A percentile compares a stretch with the other conserved stretches of the same genome.
phyloP scores from a whole-genome alignment of 2,888 invertebrate genomes.

The Scrobipalpa costella region DNA sequence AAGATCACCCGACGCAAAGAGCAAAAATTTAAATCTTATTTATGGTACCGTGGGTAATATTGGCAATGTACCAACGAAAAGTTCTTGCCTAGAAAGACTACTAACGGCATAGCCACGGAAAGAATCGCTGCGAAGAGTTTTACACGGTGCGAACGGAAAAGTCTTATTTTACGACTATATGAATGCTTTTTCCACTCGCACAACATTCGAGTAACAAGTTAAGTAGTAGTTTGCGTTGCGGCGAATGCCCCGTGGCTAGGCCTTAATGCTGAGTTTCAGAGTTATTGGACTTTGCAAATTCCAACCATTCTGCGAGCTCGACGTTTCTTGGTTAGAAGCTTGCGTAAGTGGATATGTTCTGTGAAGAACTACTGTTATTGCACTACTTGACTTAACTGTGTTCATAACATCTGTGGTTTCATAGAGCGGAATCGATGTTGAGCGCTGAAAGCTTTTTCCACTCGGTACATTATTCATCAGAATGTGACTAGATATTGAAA shows the following conservation, averaged over 20 bases:
- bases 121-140: too few species aligned
- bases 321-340: conserved; percentile 39
- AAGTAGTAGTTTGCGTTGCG: too few species aligned
- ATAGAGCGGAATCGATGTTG: conserved; percentile 19
- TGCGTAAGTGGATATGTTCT: conserved; percentile 23
- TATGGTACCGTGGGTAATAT: conserved; percentile 57
- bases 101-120: too few species aligned
- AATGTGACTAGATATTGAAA: too few species aligned
- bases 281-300: conserved; percentile 58
- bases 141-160: too few species aligned
- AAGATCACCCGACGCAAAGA: background rate
- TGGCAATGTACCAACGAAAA: conserved; percentile 64
- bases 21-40: conserved; percentile 77
- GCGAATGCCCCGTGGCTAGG: too few species aligned
- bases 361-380: conserved; percentile 45
- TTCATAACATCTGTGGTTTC: conserved; percentile 50
- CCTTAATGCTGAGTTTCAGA: conserved; percentile 50
- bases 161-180: too few species aligned
- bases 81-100: conserved; percentile 51
- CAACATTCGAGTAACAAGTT: too few species aligned
- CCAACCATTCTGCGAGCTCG: conserved; percentile 48
- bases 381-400: conserved; percentile 52
- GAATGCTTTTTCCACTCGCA: too few species aligned
- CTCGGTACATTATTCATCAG: too few species aligned
- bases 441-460: background rate